Evolutionary conservation across 2,113 vertebrate species (phyloP), one percentile per base, ranked within the genome.

Genomic region (Actenoides lindsayi): DNA sequence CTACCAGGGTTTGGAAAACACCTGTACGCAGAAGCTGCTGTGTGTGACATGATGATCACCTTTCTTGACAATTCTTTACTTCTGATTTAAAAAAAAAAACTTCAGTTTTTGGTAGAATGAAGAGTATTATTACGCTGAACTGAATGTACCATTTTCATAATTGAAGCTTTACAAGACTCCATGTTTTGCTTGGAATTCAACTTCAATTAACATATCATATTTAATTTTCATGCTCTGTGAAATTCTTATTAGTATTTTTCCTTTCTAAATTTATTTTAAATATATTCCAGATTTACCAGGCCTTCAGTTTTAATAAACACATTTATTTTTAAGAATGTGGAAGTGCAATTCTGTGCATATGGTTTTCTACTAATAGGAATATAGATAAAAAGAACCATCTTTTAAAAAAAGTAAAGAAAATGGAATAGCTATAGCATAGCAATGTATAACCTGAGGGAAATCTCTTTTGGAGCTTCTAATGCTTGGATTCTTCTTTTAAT

Each of bases 171-270:
- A 16, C 44, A 48, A 86, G 54, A 76, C 39, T 76, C 57, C 57
- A 11, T 15, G 17, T 91, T 95, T 39, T 87, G 51, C 87, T 94
- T 84, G 65, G 75, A 95, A 93, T 95, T 90, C 48, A 75, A 16
- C 86, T 90, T 90, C 80, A 87, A 64, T 91, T 91, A 96, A 76
- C 27, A 33, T 84, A 84, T 41, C 71, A 42, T 42, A 63, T 69
- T 70, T 93, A 84, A 91, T 95, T 91, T 91, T 91, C 74, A 79
- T 79, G 67, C n/a, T 95, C 31, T 59, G 67, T 42, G 24, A 87
- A 65, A 3, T 77, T 83, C 41, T 65, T 87, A 16, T 50, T 82
- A 70, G 30, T 63, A 46, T 91, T 91, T 90, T 89, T 44, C 56
- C 11, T 83, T 79, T 90, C 50, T 77, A 62, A 65, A 83, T 63